Conservation (phyloP, 53 echinoderm and acorn worm species). For the Holothuria scabra region DNA sequence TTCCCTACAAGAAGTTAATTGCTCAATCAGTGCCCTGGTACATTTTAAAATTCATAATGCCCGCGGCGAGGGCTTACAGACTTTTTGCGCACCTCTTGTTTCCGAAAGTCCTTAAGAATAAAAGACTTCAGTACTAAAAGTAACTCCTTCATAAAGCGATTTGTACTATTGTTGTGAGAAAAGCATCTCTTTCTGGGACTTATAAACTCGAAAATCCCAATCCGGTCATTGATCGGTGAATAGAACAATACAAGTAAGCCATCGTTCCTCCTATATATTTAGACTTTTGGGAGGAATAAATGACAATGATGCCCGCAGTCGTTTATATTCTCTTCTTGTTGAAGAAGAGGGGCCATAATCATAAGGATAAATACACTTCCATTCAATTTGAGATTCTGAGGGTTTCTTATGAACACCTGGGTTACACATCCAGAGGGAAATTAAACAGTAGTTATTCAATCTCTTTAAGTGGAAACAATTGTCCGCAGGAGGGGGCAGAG, state of each 20-base stretch:
- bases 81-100: slow-evolving; percentile 30
- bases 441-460: slow-evolving; percentile 41
- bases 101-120: slow-evolving; percentile 6
- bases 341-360: slow-evolving; percentile 6
- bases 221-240: slow-evolving; percentile 26
- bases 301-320: slow-evolving; percentile 15
- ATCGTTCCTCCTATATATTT: neutral
- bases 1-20: slow-evolving; percentile 24
- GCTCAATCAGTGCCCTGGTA: slow-evolving; percentile 1
- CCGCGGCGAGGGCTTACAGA: neutral
- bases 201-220: neutral
- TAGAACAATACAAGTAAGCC: neutral
- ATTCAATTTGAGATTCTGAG: neutral
- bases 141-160: neutral
- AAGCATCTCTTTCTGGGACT: slow-evolving; percentile 9
- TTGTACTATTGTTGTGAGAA: slow-evolving; percentile 30
- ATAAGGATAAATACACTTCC: neutral
- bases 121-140: neutral
- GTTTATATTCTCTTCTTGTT: slow-evolving; percentile 6
- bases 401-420: neutral
- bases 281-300: neutral
- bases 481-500: too few relatives aligned
- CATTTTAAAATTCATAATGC: slow-evolving; percentile 29
- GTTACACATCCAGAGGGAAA: slow-evolving; percentile 8
- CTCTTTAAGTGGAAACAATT: too few relatives aligned